phyloP scores from a whole-genome alignment of 2,888 invertebrate species.

The Xanthostigma xanthostigma region DNA sequence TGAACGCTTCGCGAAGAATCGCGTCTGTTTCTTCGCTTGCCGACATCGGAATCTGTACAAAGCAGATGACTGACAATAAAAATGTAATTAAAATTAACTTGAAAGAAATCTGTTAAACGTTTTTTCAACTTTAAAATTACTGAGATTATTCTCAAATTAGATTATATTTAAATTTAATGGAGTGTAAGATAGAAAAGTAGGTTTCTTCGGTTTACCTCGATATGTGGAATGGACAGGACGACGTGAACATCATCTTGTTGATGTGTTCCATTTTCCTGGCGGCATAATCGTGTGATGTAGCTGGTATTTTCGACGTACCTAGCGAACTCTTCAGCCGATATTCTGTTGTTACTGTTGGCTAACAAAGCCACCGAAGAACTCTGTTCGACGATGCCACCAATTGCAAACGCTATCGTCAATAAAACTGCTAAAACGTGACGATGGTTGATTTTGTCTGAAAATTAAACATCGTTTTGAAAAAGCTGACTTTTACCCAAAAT shows the following conservation, averaged over 20 bases:
- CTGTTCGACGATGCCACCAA: constrained; percentile 40
- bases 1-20: constrained; percentile 36
- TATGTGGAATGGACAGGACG: constrained; percentile 28
- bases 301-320: constrained; percentile 33
- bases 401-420: constrained; percentile 35
- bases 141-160: too few relatives aligned
- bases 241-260: constrained; percentile 22
- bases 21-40: constrained; percentile 37
- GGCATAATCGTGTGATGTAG: constrained; percentile 30
- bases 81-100: neutral
- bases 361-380: constrained; percentile 38
- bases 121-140: too few relatives aligned
- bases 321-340: constrained; percentile 30
- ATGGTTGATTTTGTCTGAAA: constrained; percentile 29
- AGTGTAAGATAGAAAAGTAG: too few relatives aligned
- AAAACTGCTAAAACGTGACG: constrained; percentile 34
- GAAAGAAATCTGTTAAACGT: too few relatives aligned
- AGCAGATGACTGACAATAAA: neutral
- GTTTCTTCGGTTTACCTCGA: constrained; percentile 21
- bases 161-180: neutral
- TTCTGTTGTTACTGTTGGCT: constrained; percentile 30
- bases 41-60: constrained; percentile 30
- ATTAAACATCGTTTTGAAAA: neutral
- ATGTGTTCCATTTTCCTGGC: constrained; percentile 14
- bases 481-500: too few relatives aligned